Evolutionary conservation across 2,888 invertebrate species (phyloP), one percentile per base, ranked within the genome.

Genomic region (Ryuthela nishihirai): DNA sequence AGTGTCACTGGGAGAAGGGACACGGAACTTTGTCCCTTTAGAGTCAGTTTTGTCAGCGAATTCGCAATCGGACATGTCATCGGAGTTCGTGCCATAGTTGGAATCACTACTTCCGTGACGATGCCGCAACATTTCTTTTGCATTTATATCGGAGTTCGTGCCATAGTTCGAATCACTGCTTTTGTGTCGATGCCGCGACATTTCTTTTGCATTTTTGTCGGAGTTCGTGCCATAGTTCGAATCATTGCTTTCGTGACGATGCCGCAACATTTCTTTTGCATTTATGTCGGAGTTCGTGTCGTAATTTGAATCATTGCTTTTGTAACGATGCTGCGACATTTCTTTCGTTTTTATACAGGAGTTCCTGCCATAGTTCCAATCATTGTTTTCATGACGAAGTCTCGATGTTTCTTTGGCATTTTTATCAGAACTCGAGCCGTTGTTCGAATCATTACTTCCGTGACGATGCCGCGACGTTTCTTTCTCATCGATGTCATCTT

Each of bases 111-210:
- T 54, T 6, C 45, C 60, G 25, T 54, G 49, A 21, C 50, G 40
- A 3, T 49, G 43, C 7, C 55, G 32, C n/a, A n/a, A n/a, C n/a
- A n/a, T n/a, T n/a, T n/a, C n/a, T n/a, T n/a, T n/a, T n/a, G n/a
- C n/a, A n/a, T n/a, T n/a, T n/a, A n/a, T n/a, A 5, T 45, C 53
- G 4, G 47, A 42, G 15, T 34, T 48, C 9, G 53, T 43, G 15
- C 48, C 38, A 21, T 54, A 50, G 18, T 46, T 50, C n/a, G 54
- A 61, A 46, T 61, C 61, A 18, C 40, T 29, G 38, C 54, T 54
- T 6, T 42, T 54, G 25, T 54, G 49, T 18, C 50, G 40, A 3
- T 49, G 43, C 7, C 55, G 32, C n/a, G n/a, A n/a, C n/a, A n/a
- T n/a, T n/a, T n/a, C n/a, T n/a, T n/a, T n/a, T n/a, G n/a, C n/a